Percentiles rank a stretch among this genome's conserved stretches.
Evolutionary conservation across 2,888 invertebrate species (phyloP).

Genomic region (Odontocerum albicorne): DNA sequence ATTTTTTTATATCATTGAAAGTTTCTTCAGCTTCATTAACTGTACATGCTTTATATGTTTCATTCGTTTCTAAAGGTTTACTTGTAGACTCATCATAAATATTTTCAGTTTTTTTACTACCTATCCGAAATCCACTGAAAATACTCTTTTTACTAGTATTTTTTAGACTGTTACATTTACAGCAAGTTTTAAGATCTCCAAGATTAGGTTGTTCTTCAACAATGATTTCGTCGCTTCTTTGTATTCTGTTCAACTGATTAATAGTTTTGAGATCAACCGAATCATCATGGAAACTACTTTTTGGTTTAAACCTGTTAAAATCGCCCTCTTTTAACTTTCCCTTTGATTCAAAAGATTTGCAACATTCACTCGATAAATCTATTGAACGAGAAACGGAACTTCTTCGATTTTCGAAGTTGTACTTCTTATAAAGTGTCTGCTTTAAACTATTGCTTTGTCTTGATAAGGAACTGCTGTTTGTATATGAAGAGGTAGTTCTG

Average conservation of each 20-base stretch:
- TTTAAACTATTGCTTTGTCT: conserved; percentile 61
- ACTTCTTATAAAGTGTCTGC: conserved; percentile 53
- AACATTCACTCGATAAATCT: conserved; percentile 2
- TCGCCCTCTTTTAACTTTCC: not conserved
- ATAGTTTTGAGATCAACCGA: conserved; percentile 1
- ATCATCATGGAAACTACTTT: not conserved
- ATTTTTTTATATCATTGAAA: too few species aligned
- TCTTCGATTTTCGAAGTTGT: conserved; percentile 47
- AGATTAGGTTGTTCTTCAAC: conserved; percentile 5
- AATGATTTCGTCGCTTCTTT: conserved; percentile 8
- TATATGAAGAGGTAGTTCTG: conserved; percentile 61
- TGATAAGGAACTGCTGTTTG: conserved; percentile 59
- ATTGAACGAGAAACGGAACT: conserved; percentile 23
- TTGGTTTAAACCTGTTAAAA: not conserved
- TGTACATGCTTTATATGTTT: too few species aligned
- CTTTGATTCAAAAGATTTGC: conserved; percentile 6
- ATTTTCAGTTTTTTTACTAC: too few species aligned
- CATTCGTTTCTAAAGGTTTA: too few species aligned
- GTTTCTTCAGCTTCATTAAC: too few species aligned
- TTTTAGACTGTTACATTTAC: too few species aligned
- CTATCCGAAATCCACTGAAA: too few species aligned
- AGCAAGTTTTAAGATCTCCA: not conserved
- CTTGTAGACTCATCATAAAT: too few species aligned
- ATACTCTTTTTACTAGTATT: too few species aligned
- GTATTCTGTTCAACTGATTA: not conserved